Conservation (phyloP, 1,140 invertebrate species). For the Rhagoletis pomonella region DNA sequence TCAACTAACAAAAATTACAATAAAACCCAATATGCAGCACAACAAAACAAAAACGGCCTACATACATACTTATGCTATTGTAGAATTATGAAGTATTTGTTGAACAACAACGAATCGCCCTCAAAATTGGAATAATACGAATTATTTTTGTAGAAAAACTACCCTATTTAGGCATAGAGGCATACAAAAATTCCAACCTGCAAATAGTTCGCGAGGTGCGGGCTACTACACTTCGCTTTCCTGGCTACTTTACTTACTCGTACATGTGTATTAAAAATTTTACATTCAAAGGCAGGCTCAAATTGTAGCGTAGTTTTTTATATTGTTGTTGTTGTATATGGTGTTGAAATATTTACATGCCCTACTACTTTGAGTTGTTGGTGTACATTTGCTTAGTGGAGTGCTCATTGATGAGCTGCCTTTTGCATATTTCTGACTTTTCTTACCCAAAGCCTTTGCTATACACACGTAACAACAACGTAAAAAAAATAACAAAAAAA, state of each 20-base stretch:
- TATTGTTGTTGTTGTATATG: background rate
- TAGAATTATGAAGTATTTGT: background rate
- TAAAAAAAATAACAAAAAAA: conserved; percentile 13
- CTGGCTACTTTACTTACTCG: background rate
- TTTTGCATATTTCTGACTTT: conserved; percentile 38
- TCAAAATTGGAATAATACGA: background rate
- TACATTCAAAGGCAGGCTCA: background rate
- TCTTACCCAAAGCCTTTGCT: conserved; percentile 7
- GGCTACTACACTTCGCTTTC: background rate
- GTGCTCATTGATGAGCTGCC: conserved; percentile 33
- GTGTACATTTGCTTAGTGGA: background rate
- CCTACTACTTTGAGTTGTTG: background rate
- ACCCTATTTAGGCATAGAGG: background rate
- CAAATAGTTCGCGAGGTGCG: background rate
- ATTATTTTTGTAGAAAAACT: background rate
- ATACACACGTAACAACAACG: background rate
- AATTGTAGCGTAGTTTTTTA: background rate
- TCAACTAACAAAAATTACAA: background rate
- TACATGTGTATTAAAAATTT: background rate
- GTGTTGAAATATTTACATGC: conserved; percentile 38
- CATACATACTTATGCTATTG: no score
- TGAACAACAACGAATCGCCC: background rate
- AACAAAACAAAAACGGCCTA: no score
- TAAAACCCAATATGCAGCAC: background rate
- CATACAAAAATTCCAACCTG: background rate